Evolutionary conservation across 2,888 invertebrate species (phyloP).

Genomic region (Papilio demoleus): DNA sequence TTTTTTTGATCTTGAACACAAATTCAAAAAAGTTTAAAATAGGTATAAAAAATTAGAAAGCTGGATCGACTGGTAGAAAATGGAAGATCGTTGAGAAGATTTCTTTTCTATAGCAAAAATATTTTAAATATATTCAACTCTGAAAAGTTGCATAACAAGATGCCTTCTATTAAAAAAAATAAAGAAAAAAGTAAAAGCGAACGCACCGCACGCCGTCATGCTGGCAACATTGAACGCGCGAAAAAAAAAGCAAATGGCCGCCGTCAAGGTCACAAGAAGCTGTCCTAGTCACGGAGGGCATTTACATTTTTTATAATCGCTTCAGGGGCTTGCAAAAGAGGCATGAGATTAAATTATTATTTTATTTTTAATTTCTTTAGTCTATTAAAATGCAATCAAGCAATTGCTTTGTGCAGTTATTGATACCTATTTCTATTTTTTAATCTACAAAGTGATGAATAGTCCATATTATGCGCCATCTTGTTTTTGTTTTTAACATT

Average conservation of each 20-base stretch:
- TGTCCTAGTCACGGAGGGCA: conserved; percentile 81
- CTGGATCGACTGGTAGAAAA: background rate
- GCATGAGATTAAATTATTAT: conserved; percentile 54
- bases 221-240: conserved; percentile 80
- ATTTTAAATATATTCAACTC: no score
- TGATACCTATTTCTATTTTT: background rate
- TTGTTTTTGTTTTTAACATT: background rate
- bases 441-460: background rate
- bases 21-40: background rate
- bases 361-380: conserved; percentile 44
- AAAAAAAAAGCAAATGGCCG: conserved; percentile 80
- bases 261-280: conserved; percentile 79
- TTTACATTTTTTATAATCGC: conserved; percentile 74
- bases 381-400: conserved; percentile 23
- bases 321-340: conserved; percentile 62
- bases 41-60: background rate
- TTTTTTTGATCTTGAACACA: conserved; percentile 5
- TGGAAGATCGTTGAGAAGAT: background rate
- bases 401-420: background rate
- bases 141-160: conserved; percentile 73
- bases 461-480: background rate
- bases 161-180: conserved; percentile 66
- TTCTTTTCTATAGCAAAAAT: background rate
- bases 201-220: conserved; percentile 70
- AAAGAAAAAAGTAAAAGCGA: conserved; percentile 63